A percentile compares a stretch with the other conserved stretches of the same genome.
phyloP scores from a whole-genome alignment of 2,113 vertebrate species.

The Rafetus swinhoei region DNA sequence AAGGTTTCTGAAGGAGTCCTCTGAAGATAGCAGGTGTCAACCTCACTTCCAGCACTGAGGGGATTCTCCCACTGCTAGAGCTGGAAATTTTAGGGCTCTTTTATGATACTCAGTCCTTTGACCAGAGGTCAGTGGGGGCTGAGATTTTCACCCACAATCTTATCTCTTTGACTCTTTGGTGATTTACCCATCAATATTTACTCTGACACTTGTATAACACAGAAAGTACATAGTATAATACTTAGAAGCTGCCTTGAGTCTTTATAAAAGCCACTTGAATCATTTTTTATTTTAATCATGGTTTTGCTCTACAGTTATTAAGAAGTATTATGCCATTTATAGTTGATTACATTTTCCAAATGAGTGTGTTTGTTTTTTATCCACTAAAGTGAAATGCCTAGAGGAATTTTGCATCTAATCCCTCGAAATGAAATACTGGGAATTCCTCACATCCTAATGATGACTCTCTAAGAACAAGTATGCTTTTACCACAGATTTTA shows the following conservation, averaged over 20 bases:
- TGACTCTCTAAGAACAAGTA: not conserved
- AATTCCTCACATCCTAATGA: accelerated
- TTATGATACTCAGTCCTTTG: not conserved
- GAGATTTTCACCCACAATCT: not conserved
- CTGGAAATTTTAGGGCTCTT: not conserved
- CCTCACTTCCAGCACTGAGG: not conserved
- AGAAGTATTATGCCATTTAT: accelerated
- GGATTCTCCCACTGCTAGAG: not conserved
- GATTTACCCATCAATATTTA: accelerated
- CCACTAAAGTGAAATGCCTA: not conserved
- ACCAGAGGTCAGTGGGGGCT: not conserved
- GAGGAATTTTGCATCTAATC: not conserved
- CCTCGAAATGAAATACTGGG: not conserved
- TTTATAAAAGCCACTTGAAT: not conserved
- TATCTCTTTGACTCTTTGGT: not conserved
- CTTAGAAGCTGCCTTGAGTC: accelerated
- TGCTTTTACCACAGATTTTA: not conserved
- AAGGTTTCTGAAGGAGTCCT: not conserved
- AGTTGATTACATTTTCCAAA: not conserved
- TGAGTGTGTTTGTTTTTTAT: not conserved
- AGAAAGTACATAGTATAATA: too few species aligned
- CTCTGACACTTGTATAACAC: accelerated
- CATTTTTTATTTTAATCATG: accelerated
- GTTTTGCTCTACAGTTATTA: not conserved
- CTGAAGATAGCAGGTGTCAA: not conserved